Evolutionary conservation across 2,888 invertebrate genomes (phyloP), one percentile per base, ranked within the genome.

Genomic region (Adelognathus sp.): DNA sequence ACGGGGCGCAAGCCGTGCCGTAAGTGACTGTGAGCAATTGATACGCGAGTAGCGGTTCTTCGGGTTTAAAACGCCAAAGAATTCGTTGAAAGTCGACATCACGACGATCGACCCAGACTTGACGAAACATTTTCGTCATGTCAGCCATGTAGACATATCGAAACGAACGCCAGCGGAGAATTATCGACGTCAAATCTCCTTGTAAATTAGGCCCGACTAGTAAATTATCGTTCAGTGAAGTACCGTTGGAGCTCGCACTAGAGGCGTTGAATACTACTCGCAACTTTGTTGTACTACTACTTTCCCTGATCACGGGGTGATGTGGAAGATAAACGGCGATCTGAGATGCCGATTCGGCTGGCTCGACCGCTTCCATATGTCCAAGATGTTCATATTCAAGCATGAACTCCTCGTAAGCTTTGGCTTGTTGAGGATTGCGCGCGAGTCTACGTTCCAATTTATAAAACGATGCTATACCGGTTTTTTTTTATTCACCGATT

Each of bases 1-100:
- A 87, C 1, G 85, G 82, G 3, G 83, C 83, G 6, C 80, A 60
- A 2, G 82, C 75, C 0, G 77, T 80, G 2, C 86, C 82, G 50
- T 84, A 84, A 0, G 82, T 87, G 14, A 85, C 84, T 7, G 80
- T 82, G 33, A 78, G 71, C 0, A 82, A 60, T 4, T 76, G 33
- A 31, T 70, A 83, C 1, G n/a, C n/a, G n/a, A n/a, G n/a, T n/a
- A n/a, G n/a, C n/a, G n/a, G 14, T n/a, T n/a, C n/a, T n/a, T n/a
- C n/a, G n/a, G n/a, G n/a, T n/a, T n/a, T n/a, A n/a, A n/a, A n/a
- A n/a, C 76, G 66, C 79, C 79, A 80, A 2, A 76, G 7, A 3
- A 80, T 76, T 6, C 56, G 31, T 52, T 79, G 74, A 46, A 41
- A 60, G 27, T 61, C 61, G n/a, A 16, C 29, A 31, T 58, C 54